phyloP scores from a whole-genome alignment of 2,888 invertebrate genomes.

The Sphecodes monilicornis region DNA sequence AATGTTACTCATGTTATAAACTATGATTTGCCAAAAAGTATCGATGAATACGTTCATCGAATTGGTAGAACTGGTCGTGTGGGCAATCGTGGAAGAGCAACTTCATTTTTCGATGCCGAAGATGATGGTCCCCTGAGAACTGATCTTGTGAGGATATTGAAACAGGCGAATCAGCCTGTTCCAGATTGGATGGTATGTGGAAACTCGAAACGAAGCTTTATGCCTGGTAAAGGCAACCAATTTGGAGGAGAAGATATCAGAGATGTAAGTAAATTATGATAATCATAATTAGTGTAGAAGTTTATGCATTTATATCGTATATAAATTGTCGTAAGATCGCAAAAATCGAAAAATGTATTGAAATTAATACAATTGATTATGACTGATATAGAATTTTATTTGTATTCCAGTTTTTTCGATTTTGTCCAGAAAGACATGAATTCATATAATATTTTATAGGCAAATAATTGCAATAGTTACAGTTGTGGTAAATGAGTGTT shows the following conservation, averaged over 20 bases:
- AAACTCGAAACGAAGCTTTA: slow-evolving; percentile 80
- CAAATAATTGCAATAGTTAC: background rate
- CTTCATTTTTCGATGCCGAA: slow-evolving; percentile 91
- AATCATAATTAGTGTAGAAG: background rate
- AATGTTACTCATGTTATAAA: slow-evolving; percentile 96
- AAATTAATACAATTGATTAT: too few species aligned
- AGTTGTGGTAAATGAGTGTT: background rate
- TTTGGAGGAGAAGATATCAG: slow-evolving; percentile 91
- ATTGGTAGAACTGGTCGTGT: slow-evolving; percentile 98
- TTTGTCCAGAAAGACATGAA: background rate
- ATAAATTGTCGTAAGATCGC: too few species aligned
- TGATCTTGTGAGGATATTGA: slow-evolving; percentile 90
- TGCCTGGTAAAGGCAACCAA: slow-evolving; percentile 80
- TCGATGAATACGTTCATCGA: slow-evolving; percentile 97
- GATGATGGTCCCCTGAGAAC: slow-evolving; percentile 87
- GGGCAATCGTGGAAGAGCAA: slow-evolving; percentile 94
- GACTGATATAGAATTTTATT: too few species aligned
- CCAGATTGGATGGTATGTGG: slow-evolving; percentile 87
- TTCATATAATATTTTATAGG: background rate
- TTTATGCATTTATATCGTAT: background rate
- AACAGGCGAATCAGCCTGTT: slow-evolving; percentile 91
- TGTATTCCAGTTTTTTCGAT: too few species aligned
- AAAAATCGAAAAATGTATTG: too few species aligned
- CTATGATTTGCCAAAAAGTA: slow-evolving; percentile 94
- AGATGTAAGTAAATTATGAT: slow-evolving; percentile 85